Evolutionary conservation across 2,113 vertebrate species (phyloP), one percentile per base, ranked within the genome.

Genomic region (Poecilia latipinna): DNA sequence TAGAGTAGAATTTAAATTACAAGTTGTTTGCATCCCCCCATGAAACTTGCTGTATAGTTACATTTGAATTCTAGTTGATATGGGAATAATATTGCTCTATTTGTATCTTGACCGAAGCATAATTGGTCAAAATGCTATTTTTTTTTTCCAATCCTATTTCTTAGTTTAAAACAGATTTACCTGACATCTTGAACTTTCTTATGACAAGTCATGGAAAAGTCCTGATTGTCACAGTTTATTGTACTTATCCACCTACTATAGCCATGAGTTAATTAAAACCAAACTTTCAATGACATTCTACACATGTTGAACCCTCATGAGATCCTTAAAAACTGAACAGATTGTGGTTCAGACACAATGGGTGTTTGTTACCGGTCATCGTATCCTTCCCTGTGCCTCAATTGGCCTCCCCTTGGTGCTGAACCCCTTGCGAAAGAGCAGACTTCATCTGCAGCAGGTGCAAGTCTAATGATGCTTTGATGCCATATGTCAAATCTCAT

Each of bases 401-500:
- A 85, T 95, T 93, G 82, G 78, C 94, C 92, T 96, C 95, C 96
- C 88, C 87, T 86, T 80, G 79, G 90, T 89, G 91, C 90, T 93
- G 92, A 94, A 87, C 93, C 93, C 92, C 91, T 94, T 90, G 83
- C 77, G 88, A 96, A 95, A 97, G 94, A 94, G 88, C 91, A 86
- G 90, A 77, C 82, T 91, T 94, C 81, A 88, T 95, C 90, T 96
- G 93, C 94, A 95, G 96, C 96, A 97, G 96, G 95, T 95, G 92
- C 94, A 88, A 89, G 93, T 95, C 95, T 97, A 98, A 97, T 95
- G 96, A 96, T 91, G 93, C 95, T 97, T 96, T 97, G 96, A 97
- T 96, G 96, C 96, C 95, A 96, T 97, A 97, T 98, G 97, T 96
- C 97, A 99, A 95, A 95, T 95, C 94, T 95, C 95, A 95, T 97